Percentiles rank a stretch among this genome's conserved stretches.
Evolutionary conservation across 2,888 invertebrate species (phyloP).

Genomic region (Oeneis ivallda): DNA sequence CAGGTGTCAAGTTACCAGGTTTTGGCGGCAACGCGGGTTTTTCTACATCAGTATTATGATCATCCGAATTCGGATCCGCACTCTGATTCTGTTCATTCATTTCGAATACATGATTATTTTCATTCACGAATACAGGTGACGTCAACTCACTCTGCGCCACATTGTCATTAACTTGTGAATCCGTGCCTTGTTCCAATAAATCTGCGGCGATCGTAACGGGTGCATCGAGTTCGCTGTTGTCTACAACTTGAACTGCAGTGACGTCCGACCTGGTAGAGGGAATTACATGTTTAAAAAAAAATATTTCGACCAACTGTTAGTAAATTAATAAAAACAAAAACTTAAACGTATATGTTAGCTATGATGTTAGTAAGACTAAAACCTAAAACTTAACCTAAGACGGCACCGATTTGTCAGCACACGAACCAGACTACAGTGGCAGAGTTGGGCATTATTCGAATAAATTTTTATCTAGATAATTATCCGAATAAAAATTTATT

Average conservation of each 20-base stretch:
- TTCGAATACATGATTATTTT: conserved; percentile 26
- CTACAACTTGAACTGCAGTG: conserved; percentile 27
- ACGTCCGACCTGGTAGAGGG: conserved; percentile 23
- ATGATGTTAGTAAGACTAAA: too few relatives aligned
- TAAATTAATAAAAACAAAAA: too few relatives aligned
- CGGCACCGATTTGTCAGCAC: too few relatives aligned
- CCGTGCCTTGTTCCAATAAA: conserved; percentile 12
- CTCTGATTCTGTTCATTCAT: conserved; percentile 23
- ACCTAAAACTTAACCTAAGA: too few relatives aligned
- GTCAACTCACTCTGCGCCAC: conserved; percentile 28
- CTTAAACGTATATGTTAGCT: too few relatives aligned
- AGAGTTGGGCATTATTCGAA: too few relatives aligned
- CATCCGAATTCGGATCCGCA: conserved; percentile 41
- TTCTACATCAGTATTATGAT: conserved; percentile 33
- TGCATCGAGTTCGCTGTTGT: conserved; percentile 26
- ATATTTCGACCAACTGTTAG: too few relatives aligned
- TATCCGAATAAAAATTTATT: too few relatives aligned
- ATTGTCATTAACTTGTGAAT: conserved; percentile 25
- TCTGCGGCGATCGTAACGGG: conserved; percentile 2
- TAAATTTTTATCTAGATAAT: too few relatives aligned
- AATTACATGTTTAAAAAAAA: background rate
- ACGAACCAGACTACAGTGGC: too few relatives aligned
- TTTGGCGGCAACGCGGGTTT: conserved; percentile 65
- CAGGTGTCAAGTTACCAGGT: conserved; percentile 51
- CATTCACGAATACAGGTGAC: conserved; percentile 31